Base-by-base conservation (phyloP, 2,888 invertebrate species). In the Nesidiocoris tenuis region DNA sequence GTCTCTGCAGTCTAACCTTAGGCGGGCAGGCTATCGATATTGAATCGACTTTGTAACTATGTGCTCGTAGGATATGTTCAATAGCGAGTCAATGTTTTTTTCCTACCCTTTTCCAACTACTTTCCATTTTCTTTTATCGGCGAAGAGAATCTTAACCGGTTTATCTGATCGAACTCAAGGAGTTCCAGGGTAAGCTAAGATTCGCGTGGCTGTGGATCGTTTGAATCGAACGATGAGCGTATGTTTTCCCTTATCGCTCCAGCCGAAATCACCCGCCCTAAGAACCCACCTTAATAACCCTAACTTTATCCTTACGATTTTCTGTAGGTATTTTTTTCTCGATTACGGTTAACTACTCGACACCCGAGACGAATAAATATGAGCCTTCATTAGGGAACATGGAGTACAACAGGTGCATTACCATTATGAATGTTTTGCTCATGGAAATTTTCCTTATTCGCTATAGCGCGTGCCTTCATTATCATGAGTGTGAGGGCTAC, bases 161-260 rank as follows among this genome's bases (percentile, higher is more conserved):
- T 39, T 19, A 65, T 65, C 65, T 39, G 65, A 65, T 65, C 25
- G 65, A 7, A 12, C 39, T 39, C 39, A 39, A 39, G 39, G 12
- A 39, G 39, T 39, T 39, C 39, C 39, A 39, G 39, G 19, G 67
- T 67, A 67, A 67, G 67, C 55, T 56, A 67, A 67, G 67, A 67
- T 56, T 67, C 67, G 67, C 67, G 67, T 67, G 67, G 67, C 55
- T 67, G 12, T 9, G 55, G 56, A 19, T 67, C 67, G 55, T 67
- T 67, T 67, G 67, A 67, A 67, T 67, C 67, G 55, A 67, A 67
- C 67, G 67, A 67, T 67, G 67, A 39, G 67, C 67, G 67, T 67
- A 67, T 56, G 56, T 65, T 65, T 65, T 22, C 54, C 22, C 67
- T 56, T 67, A 54, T 56, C 67, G 55, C 18, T 1, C 22, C 39